Conservation (phyloP, 1,140 invertebrate genomes). For the Drosophila dunni region DNA sequence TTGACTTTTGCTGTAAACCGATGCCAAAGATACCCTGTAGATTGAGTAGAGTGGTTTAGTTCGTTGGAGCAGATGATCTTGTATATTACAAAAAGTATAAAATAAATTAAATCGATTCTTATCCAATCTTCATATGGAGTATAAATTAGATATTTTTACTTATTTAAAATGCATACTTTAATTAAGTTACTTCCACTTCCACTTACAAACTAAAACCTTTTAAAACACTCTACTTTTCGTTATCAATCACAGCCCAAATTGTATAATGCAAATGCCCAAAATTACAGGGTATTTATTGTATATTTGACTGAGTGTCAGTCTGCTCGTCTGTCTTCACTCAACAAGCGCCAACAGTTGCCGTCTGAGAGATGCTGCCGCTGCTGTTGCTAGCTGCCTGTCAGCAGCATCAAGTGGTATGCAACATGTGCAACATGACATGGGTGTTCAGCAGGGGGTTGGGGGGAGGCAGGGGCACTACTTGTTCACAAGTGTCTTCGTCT, state of each 20-base stretch:
- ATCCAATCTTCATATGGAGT: too few relatives aligned
- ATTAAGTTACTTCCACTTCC: too few relatives aligned
- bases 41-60: background rate
- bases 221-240: too few relatives aligned
- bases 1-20: too few relatives aligned
- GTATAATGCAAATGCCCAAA: constrained; percentile 6
- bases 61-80: too few relatives aligned
- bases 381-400: constrained; percentile 64
- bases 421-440: constrained; percentile 49
- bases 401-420: constrained; percentile 74
- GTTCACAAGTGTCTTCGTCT: constrained; percentile 64
- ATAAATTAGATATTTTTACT: too few relatives aligned
- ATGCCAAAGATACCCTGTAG: constrained; percentile 8
- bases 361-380: constrained; percentile 47
- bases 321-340: constrained; percentile 59
- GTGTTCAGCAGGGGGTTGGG: background rate
- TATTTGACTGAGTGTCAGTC: constrained; percentile 47
- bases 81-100: too few relatives aligned
- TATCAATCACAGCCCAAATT: background rate
- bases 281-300: constrained; percentile 18
- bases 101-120: too few relatives aligned
- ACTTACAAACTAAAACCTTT: too few relatives aligned
- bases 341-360: constrained; percentile 73
- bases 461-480: constrained; percentile 17
- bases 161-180: too few relatives aligned